Conservation (phyloP, 2,888 invertebrate species). For the Amphipyra berbera region DNA sequence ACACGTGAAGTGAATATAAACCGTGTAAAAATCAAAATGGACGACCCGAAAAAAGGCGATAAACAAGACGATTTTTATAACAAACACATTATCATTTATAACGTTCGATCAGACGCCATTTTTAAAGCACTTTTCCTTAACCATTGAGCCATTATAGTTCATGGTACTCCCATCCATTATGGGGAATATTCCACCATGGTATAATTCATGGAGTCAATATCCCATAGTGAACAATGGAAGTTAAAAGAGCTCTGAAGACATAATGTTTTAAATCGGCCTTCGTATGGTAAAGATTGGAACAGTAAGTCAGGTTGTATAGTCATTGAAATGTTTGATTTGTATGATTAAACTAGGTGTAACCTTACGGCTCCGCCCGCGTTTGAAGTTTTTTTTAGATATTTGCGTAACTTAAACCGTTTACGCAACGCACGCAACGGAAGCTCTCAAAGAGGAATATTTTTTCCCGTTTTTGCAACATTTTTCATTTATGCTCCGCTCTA, state of each 20-base stretch:
- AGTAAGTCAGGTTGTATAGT: slow-evolving; percentile 22
- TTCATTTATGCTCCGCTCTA: no score
- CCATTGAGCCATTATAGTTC: slow-evolving; percentile 47
- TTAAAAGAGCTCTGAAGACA: slow-evolving; percentile 53
- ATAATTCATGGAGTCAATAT: slow-evolving; percentile 57
- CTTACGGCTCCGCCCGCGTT: no score
- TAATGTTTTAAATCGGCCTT: slow-evolving; percentile 46
- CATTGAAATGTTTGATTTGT: background rate
- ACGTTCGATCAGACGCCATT: slow-evolving; percentile 44
- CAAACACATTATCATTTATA: slow-evolving; percentile 32
- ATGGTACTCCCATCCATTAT: slow-evolving; percentile 49
- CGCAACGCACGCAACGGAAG: no score
- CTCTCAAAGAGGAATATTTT: no score
- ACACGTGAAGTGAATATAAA: no score
- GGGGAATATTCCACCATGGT: slow-evolving; percentile 31
- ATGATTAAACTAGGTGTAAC: no score
- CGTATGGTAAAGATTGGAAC: background rate
- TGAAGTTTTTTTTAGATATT: no score
- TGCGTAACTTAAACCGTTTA: no score
- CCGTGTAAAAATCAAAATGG: no score
- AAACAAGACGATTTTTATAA: slow-evolving; percentile 9
- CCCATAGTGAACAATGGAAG: slow-evolving; percentile 52
- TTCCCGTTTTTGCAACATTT: no score
- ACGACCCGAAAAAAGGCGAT: background rate
- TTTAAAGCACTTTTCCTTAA: slow-evolving; percentile 43